Percentiles rank a stretch among this genome's conserved stretches.
Conservation (phyloP, 2,113 vertebrate genomes). For the Butorides virescens region DNA sequence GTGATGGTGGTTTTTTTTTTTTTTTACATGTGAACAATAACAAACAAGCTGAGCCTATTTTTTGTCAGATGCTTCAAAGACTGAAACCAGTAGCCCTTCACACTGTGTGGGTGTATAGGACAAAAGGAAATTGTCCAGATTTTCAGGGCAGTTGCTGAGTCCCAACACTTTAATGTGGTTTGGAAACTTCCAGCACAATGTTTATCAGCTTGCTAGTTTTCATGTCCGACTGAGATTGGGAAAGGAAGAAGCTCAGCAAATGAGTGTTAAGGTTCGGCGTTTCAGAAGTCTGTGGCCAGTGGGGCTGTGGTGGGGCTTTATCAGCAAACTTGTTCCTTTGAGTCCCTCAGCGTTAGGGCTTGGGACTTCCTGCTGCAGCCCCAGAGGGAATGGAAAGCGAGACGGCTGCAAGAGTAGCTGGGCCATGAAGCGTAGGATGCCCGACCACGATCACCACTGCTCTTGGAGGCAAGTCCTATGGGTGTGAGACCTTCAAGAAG, state of each 20-base stretch:
- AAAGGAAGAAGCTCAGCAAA: slow-evolving; percentile 60
- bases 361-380: slow-evolving; percentile 44
- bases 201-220: slow-evolving; percentile 35
- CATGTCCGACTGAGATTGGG: neutral
- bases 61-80: neutral
- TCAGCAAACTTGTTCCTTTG: slow-evolving; percentile 48
- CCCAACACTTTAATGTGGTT: slow-evolving; percentile 17
- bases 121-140: slow-evolving; percentile 24
- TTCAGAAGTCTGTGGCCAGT: neutral
- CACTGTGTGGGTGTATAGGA: neutral
- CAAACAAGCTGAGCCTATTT: neutral
- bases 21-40: neutral
- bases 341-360: neutral
- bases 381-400: slow-evolving; percentile 10
- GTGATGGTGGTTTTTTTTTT: neutral
- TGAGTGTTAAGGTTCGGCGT: neutral
- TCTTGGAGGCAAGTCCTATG: neutral
- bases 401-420: slow-evolving; percentile 23
- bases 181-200: slow-evolving; percentile 19
- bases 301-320: slow-evolving; percentile 7
- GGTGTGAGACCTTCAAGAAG: neutral
- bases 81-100: neutral
- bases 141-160: slow-evolving; percentile 31
- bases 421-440: neutral
- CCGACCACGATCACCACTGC: neutral